phyloP scores from a whole-genome alignment of 2,113 vertebrate genomes.

The human region GRCh38 chr4:168977501-168978000 shows the following conservation, averaged over 20 bases:
- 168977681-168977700: neutral
- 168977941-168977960: neutral
- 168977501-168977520: neutral
- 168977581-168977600: neutral
- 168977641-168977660: neutral
- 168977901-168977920: neutral
- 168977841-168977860: neutral
- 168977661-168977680: neutral
- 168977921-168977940: too few species aligned
- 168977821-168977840: neutral
- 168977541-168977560: neutral
- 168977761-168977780: neutral
- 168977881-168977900: neutral
- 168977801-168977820: neutral
- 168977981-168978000: neutral
- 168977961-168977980: neutral
- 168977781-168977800: neutral
- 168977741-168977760: neutral
- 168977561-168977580: neutral
- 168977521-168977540: neutral
- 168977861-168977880: neutral
- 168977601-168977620: neutral
- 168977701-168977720: neutral
- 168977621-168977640: neutral
- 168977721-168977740: neutral